Evolutionary conservation across 2,888 invertebrate genomes (phyloP).

Genomic region (Agrotis clavis): DNA sequence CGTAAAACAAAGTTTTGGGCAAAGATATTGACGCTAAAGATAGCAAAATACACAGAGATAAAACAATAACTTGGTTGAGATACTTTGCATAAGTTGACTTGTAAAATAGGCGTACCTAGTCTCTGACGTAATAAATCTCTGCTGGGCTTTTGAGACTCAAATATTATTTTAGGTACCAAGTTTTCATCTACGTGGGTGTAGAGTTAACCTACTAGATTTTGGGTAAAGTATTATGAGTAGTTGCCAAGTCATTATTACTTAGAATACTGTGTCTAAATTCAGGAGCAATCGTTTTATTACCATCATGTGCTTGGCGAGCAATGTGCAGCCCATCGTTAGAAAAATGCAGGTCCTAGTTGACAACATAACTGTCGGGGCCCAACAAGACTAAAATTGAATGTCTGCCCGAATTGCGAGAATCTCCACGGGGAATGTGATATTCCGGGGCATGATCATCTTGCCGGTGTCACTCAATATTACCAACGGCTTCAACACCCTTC

Average conservation of each 20-base stretch:
- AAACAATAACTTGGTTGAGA: constrained; percentile 54
- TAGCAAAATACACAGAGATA: constrained; percentile 58
- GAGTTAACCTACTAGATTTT: background rate
- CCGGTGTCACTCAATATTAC: too few relatives aligned
- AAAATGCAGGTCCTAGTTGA: too few relatives aligned
- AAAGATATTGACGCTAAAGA: constrained; percentile 59
- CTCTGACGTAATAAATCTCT: constrained; percentile 22
- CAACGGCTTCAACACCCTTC: too few relatives aligned
- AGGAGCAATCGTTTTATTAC: too few relatives aligned
- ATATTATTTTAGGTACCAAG: constrained; percentile 15
- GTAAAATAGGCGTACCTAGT: constrained; percentile 44
- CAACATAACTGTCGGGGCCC: too few relatives aligned
- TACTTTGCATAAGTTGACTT: constrained; percentile 64
- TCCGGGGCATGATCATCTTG: too few relatives aligned
- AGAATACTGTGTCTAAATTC: too few relatives aligned
- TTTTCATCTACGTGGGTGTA: background rate
- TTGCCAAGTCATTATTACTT: background rate
- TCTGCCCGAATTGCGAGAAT: too few relatives aligned
- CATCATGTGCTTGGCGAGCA: too few relatives aligned
- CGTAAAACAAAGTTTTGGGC: constrained; percentile 59
- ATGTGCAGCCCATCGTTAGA: too few relatives aligned
- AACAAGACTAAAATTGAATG: too few relatives aligned
- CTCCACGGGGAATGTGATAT: too few relatives aligned
- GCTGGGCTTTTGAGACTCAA: constrained; percentile 24
- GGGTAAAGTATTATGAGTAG: background rate